Base-by-base conservation (phyloP, 2,797 vertebrate genomes). In the Chelidonichthys spinosus region DNA sequence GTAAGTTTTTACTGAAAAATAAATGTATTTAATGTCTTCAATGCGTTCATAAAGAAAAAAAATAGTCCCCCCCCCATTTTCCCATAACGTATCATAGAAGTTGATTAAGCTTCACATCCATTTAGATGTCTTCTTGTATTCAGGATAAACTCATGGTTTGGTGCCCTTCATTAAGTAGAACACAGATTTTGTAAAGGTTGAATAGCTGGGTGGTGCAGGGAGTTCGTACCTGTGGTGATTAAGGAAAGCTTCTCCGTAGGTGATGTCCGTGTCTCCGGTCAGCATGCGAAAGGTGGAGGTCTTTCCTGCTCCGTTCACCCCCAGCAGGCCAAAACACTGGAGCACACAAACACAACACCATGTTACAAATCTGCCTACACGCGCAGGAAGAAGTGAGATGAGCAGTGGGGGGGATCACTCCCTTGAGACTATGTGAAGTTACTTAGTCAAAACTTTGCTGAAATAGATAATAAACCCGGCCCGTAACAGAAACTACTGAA, bases 231-330 rank as follows among this genome's bases (percentile, higher is more conserved):
- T 96, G 91, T 93, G 81, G 10, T 91, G 89, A 61, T 90, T 79
- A 46, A 96, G 93, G 79, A 93, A 94, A 15, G 95, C 95, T 37
- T 95, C 89, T 67, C 95, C 95, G 2, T 84, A 81, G 36, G 93
- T 95, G 85, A 96, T 72, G 1, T 66, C 13, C 0, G 95, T 96
- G 77, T 95, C 95, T 82, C 95, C 95, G 0, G 95, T 96, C 69
- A 96, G 84, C 95, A 95, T 96, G 68, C 94, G 94, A 77, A 96
- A 96, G 2, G 95, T 95, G 0, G 95, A 93, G 0, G 94, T 95
- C 86, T 96, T 96, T 2, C 95, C 95, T 42, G 95, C 95, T 40
- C 95, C 95, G 2, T 96, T 96, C 36, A 94, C 94, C 5, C 92
- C 93, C 8, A 94, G 84, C 63, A 94, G 90, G 14, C 94, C 89